Base-by-base conservation (phyloP, 2,113 vertebrate genomes). In the Bos indicus region DNA sequence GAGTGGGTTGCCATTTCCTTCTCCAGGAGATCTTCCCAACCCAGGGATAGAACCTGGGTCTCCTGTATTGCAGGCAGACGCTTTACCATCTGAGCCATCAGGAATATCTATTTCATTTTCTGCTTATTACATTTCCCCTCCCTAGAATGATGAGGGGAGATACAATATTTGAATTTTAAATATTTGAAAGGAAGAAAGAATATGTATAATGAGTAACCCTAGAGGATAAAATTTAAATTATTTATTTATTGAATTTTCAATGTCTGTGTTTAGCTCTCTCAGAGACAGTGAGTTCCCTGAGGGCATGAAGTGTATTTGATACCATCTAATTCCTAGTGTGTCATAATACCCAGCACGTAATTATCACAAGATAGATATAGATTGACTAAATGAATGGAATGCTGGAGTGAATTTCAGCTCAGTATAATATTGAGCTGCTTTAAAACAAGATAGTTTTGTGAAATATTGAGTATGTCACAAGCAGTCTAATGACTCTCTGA, bases 171-270 rank as follows among this genome's bases (percentile, higher is more conserved):
- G 36, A 77, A 43, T 77, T 77, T 25, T 56, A 89, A 94, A 62
- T 91, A 89, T 97, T 92, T 94, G 30, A 95, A 91, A 95, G 30
- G 12, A 91, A 87, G 36, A 57, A 2, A 88, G 19, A n/a, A 92
- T 60, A 46, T 26, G 8, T 86, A 57, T 67, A 88, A 52, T 57
- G 30, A 90, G 43, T 88, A 21, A 60, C 40, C 88, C 51, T 48
- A 77, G 52, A 81, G 13, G 16, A 48, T 60, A 94, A 78, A 81
- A 74, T 81, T n/a, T 4, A 94, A 94, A 43, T 46, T 10, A 54
- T 48, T 96, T 88, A 36, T 36, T 93, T 93, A 48, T 85, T 85
- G 40, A 51, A 78, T 86, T 80, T 95, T 81, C 74, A 21, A 0
- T 67, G 92, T 83, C 60, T 87, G 28, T 48, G 23, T 43, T 88